Conservation (phyloP, 1,140 invertebrate species). For the Hylyphantes graminicola region DNA sequence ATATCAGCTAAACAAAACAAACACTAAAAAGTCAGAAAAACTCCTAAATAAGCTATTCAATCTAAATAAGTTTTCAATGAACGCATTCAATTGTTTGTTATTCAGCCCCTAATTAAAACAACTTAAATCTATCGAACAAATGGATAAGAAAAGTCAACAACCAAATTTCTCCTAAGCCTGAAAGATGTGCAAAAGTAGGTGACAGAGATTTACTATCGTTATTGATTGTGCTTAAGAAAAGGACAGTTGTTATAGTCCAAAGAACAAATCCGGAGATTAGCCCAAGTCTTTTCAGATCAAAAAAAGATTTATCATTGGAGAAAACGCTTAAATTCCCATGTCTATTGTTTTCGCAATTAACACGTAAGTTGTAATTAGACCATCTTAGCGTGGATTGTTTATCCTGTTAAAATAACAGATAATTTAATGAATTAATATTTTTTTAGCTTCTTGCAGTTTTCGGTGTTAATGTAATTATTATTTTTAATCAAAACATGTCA, state of each 20-base stretch:
- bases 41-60: too few species aligned
- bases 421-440: too few species aligned
- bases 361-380: conserved; percentile 27
- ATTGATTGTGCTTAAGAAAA: conserved; percentile 40
- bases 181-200: conserved; percentile 11
- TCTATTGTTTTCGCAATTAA: conserved; percentile 25
- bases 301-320: conserved; percentile 42
- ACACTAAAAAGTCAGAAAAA: too few species aligned
- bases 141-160: neutral
- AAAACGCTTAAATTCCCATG: conserved; percentile 27
- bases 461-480: too few species aligned
- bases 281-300: conserved; percentile 27
- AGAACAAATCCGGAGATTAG: conserved; percentile 52
- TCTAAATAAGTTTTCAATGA: too few species aligned
- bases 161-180: neutral
- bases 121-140: neutral
- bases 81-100: too few species aligned
- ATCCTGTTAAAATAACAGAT: neutral
- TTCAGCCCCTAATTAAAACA: neutral
- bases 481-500: too few species aligned
- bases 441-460: too few species aligned
- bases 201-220: conserved; percentile 35
- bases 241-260: conserved; percentile 35
- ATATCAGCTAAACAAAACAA: too few species aligned
- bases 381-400: neutral